Base-by-base conservation (phyloP, 2,888 invertebrate genomes). In the Deilephila porcellus region DNA sequence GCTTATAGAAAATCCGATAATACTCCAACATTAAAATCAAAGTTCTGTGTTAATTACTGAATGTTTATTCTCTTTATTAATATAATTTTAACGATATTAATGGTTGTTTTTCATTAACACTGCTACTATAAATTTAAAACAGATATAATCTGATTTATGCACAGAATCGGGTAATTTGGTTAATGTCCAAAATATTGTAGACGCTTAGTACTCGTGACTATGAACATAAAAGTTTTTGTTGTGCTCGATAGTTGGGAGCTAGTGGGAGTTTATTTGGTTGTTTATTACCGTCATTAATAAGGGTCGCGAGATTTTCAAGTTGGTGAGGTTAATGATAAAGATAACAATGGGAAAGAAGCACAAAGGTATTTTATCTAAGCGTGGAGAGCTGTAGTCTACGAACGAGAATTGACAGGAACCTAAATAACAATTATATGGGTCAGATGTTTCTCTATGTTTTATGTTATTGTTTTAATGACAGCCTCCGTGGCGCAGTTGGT, bases 391-490 rank as follows among this genome's bases (percentile, higher is more conserved):
- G 45, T 14, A 14, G 45, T 45, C 45, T 45, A 45, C 14, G 14
- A 45, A 45, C 11, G 45, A 3, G 2, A 14, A 14, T 45, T 11
- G 4, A 45, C 11, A 11, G 45, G 14, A 14, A 3, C 11, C 3
- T 45, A 45, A 60, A 20, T 60, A 20, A 25, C 1, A 60, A 25
- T 25, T 29, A 29, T 17, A 29, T 60, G 98, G 98, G 11, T 97
- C 98, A 17, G 98, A 98, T 87, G 92, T 98, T 70, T 98, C 98
- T 96, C 95, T 97, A 5, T 32, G 32, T 32, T 25, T 25, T 25
- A 25, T 25, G 25, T 25, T 25, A 25, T 25, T 25, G 25, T 25
- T 25, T 25, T 25, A 25, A 25, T 1, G 25, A 1, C 25, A 25
- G 25, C 25, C 25, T 25, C 25, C 25, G 25, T 25, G 25, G 25